Evolutionary conservation across 2,888 invertebrate species (phyloP).

Genomic region (Trissonchulus sp.): DNA sequence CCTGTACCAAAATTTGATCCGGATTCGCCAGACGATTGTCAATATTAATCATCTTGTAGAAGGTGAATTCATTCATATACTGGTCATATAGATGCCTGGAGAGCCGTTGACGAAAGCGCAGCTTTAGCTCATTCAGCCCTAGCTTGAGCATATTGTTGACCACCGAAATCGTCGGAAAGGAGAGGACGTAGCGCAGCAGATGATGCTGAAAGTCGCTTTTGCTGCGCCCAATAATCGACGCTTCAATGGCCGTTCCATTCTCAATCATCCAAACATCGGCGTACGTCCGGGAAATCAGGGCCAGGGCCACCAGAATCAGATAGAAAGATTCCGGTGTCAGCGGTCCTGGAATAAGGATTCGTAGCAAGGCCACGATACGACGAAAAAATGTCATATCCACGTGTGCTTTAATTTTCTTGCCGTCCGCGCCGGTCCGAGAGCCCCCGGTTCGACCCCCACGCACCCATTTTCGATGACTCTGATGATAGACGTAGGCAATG

Average conservation of each 20-base stretch:
- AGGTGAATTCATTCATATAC: slow-evolving; percentile 89
- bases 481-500: background rate
- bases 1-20: slow-evolving; percentile 73
- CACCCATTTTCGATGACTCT: no score
- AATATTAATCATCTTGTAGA: slow-evolving; percentile 90
- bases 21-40: slow-evolving; percentile 91
- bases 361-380: slow-evolving; percentile 39
- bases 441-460: background rate
- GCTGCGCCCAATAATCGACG: slow-evolving; percentile 84
- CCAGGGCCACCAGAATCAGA: slow-evolving; percentile 61
- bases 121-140: slow-evolving; percentile 84
- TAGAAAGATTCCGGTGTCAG: slow-evolving; percentile 45
- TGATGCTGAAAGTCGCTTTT: slow-evolving; percentile 67
- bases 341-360: slow-evolving; percentile 43
- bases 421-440: background rate
- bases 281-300: slow-evolving; percentile 77
- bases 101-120: slow-evolving; percentile 79
- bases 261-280: slow-evolving; percentile 97
- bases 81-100: slow-evolving; percentile 78
- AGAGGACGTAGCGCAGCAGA: slow-evolving; percentile 69
- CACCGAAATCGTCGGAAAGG: slow-evolving; percentile 84
- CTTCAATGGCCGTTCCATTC: slow-evolving; percentile 85
- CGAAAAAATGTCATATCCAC: slow-evolving; percentile 51
- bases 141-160: slow-evolving; percentile 90
- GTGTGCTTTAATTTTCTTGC: slow-evolving; percentile 47